Evolutionary conservation across 2,888 invertebrate species (phyloP).

Genomic region (Nymphalis polychloros): DNA sequence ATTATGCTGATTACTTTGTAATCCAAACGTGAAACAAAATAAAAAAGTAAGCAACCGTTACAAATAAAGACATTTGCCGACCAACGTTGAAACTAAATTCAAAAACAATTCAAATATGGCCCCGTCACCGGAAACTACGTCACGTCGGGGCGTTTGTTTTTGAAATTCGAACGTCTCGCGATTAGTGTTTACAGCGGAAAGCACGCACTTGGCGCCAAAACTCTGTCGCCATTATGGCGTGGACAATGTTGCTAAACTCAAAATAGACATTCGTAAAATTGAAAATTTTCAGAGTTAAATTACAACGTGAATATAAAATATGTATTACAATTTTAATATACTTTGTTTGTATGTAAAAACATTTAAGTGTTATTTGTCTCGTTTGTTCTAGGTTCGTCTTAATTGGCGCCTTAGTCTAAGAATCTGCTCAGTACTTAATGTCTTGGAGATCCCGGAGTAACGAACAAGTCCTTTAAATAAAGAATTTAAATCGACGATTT

Average conservation of each 20-base stretch:
- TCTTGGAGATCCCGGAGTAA: no score
- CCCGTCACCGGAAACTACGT: constrained; percentile 77
- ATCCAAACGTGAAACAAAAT: not conserved
- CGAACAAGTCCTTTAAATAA: no score
- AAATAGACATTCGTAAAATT: constrained; percentile 54
- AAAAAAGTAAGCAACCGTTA: constrained; percentile 6
- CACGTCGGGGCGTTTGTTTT: constrained; percentile 75
- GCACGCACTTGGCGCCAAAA: constrained; percentile 75
- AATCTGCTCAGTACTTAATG: no score
- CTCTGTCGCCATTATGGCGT: constrained; percentile 62
- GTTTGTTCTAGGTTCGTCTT: no score
- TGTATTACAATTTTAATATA: no score
- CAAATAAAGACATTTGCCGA: constrained; percentile 25
- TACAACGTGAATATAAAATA: no score
- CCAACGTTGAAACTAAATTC: constrained; percentile 37
- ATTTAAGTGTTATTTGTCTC: no score
- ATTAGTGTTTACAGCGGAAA: constrained; percentile 70
- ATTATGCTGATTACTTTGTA: not conserved
- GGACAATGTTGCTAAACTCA: constrained; percentile 75
- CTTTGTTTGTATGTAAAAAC: no score
- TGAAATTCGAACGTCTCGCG: constrained; percentile 74
- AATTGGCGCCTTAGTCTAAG: no score
- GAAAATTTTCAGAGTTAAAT: not conserved
- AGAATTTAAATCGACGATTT: no score
- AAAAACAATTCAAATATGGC: constrained; percentile 54